Base-by-base conservation (phyloP, 2,113 vertebrate species). In the Bos taurus region DNA sequence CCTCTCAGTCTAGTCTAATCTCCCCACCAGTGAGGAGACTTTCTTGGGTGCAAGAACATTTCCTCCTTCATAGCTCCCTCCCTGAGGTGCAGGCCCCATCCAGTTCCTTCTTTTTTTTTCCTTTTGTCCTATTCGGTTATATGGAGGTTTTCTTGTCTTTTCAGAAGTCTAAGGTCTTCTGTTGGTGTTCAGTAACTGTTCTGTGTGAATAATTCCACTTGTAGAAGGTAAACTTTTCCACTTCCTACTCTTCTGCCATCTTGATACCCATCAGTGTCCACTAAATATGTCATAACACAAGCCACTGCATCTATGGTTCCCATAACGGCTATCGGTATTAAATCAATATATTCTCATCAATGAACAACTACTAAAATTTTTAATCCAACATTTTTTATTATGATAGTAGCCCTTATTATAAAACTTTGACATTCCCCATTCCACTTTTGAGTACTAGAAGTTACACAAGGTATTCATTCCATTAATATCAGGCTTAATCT, bases 271-370 rank as follows among this genome's bases (percentile, higher is more conserved):
- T 40, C n/a, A 71, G 19, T 71, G 67, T 4, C 40, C 30, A 77
- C 25, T 77, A 48, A 85, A 57, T 92, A 71, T 74, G 57, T 85
- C 81, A 25, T 80, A 91, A 81, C 43, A 81, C 21, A 77, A 90
- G 26, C 36, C 54, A 93, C 30, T 19, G 1, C 30, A 50, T 59
- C 40, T 59, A 14, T 59, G 59, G 6, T 98, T 0, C 1, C 33
- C 0, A 0, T 2, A 0, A 2, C 92, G 0, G 97, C 78, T 0
- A 0, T 98, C 4, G 1, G 74, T 59, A 74, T 67, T 60, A 88
- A 80, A 80, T 52, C 64, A 67, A 67, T 16, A 83, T 33, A 33
- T n/a, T 85, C 40, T 28, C 40, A 93, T 15, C 40, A 93, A 28
- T 23, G 4, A 57, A 21, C 7, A 59, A 23, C 25, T 26, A 28